phyloP scores from a whole-genome alignment of 2,797 vertebrate genomes.

The Pipistrellus nathusii region DNA sequence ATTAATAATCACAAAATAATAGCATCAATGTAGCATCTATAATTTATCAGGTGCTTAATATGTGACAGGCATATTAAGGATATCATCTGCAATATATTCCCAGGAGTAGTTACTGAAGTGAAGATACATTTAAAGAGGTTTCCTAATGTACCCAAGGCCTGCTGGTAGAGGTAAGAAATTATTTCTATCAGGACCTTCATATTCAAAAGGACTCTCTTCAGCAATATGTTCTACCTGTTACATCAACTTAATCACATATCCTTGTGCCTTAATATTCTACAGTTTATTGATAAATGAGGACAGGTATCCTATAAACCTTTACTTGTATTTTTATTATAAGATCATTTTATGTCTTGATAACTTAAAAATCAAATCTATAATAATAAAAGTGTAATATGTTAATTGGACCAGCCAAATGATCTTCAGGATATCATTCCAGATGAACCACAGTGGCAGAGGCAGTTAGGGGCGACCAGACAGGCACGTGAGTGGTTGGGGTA shows the following conservation, averaged over 20 bases:
- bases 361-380: conserved; percentile 41
- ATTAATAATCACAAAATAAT: not conserved
- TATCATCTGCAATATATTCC: not conserved
- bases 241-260: not conserved
- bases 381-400: too few relatives aligned
- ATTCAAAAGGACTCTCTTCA: not conserved
- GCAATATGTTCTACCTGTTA: not conserved
- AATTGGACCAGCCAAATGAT: too few relatives aligned
- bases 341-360: conserved; percentile 49
- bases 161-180: not conserved
- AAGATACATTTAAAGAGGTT: not conserved
- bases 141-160: not conserved
- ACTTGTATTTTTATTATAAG: not conserved
- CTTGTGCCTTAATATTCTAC: not conserved
- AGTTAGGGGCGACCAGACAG: too few relatives aligned
- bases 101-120: not conserved
- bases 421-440: too few relatives aligned
- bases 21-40: not conserved
- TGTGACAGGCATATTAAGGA: not conserved
- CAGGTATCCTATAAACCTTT: not conserved
- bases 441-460: too few relatives aligned
- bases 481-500: too few relatives aligned
- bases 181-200: not conserved
- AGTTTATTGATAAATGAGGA: not conserved
- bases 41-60: not conserved